Percentiles rank a stretch among this genome's conserved stretches.
Conservation (phyloP, 2,797 vertebrate genomes). For the Lithobates pipiens region DNA sequence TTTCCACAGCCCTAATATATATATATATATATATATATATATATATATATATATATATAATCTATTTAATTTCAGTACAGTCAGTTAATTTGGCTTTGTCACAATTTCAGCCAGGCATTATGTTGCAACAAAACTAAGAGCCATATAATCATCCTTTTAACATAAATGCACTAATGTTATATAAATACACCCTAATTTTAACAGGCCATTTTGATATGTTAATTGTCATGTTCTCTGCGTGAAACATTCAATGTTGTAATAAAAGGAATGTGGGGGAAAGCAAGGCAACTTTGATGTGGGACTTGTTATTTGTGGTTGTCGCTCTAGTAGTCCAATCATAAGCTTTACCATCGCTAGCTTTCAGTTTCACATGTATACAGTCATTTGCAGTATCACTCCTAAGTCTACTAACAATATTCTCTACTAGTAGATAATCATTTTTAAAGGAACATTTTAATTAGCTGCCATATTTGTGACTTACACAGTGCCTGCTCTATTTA, state of each 20-base stretch:
- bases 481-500: constrained; percentile 34
- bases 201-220: not conserved
- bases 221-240: not conserved
- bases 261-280: not conserved
- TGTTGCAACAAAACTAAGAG: not conserved
- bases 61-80: too few species aligned
- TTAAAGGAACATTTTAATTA: constrained; percentile 36
- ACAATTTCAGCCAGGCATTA: not conserved
- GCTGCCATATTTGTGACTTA: constrained; percentile 48
- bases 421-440: constrained; percentile 19
- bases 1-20: too few species aligned
- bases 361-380: constrained; percentile 20
- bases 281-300: not conserved
- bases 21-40: too few species aligned
- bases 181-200: not conserved
- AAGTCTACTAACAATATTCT: constrained; percentile 14
- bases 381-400: constrained; percentile 25
- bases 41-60: too few species aligned
- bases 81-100: too few species aligned
- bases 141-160: not conserved
- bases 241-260: not conserved
- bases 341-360: not conserved
- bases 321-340: not conserved
- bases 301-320: not conserved
- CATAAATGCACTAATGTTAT: not conserved